Base-by-base conservation (phyloP, 1,140 invertebrate genomes). In the Zaprionus vittiger region DNA sequence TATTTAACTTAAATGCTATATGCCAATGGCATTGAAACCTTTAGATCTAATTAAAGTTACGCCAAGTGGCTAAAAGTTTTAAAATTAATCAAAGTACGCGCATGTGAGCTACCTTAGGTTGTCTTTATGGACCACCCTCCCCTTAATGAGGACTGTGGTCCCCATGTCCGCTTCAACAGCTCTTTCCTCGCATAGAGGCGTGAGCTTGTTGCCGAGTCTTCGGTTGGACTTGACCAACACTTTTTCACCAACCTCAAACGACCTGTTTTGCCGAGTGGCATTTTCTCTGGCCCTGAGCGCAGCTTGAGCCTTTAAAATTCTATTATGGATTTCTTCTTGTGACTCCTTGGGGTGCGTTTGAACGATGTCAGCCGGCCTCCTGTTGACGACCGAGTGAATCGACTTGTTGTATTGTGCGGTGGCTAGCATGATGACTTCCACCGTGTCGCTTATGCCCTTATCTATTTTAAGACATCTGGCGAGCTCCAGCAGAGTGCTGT, bases 301-400 rank as follows among this genome's bases (percentile, higher is more conserved):
- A 17, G 4, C 44, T 17, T 69, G 57, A 38, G 57, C 34, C 5
- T 31, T 61, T 55, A 14, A 5, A 14, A 55, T 55, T 14, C 17
- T 62, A 5, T 37, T 55, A 4, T 63, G 3, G 14, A 44, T 56
- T 28, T 55, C 15, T 11, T 24, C 22, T 52, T 69, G 56, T 26
- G 66, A 24, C 44, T 69, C 66, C 17, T 49, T 15, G 7, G 55
- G 26, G 44, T 37, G 20, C 31, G 56, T 3, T 26, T 69, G 66
- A 17, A 60, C 31, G 1, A 28, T 15, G 24, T 62, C 41, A 20
- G 4, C 24, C 4, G 60, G 60, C 14, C 41, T 62, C 11, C 2
- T 24, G 20, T 49, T 37, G 9, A 34, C 15, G 20, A 63, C 44
- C 15, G 24, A 49, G 28, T 49, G 60, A 15, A 61, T 41, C 4